Conservation (phyloP, 2,113 vertebrate genomes). For the Upupa epops region DNA sequence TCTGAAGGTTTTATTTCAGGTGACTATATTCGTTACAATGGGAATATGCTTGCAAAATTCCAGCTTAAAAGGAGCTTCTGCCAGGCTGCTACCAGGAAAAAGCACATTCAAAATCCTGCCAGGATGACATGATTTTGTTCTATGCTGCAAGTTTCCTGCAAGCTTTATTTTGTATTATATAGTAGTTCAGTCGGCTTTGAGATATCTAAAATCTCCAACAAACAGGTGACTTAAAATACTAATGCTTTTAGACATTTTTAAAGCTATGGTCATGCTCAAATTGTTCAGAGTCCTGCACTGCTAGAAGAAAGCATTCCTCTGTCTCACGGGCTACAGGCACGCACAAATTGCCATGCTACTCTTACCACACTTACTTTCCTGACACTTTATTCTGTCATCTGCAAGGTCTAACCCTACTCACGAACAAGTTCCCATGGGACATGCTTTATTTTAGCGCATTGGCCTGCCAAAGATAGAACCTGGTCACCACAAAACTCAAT, state of each 20-base stretch:
- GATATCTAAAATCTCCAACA: not conserved
- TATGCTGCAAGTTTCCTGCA: not conserved
- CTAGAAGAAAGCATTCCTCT: not conserved
- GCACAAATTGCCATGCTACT: not conserved
- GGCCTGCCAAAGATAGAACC: not conserved
- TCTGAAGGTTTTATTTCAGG: not conserved
- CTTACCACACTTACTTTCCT: not conserved
- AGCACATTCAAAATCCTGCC: not conserved
- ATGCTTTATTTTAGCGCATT: not conserved
- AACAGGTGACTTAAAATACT: not conserved
- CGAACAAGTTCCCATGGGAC: not conserved
- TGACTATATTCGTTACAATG: not conserved
- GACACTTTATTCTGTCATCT: not conserved
- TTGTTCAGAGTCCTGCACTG: not conserved
- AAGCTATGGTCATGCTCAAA: not conserved
- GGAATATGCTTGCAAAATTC: not conserved
- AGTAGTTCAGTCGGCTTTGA: not conserved
- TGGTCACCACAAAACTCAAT: not conserved
- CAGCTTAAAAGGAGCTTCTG: not conserved
- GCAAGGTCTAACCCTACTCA: not conserved
- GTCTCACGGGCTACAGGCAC: not conserved
- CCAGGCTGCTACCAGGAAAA: not conserved
- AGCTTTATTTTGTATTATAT: not conserved
- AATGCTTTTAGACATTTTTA: not conserved
- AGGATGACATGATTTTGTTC: too few relatives aligned